Evolutionary conservation across 2,113 vertebrate species (phyloP).

Genomic region (Pleuronectes platessa): DNA sequence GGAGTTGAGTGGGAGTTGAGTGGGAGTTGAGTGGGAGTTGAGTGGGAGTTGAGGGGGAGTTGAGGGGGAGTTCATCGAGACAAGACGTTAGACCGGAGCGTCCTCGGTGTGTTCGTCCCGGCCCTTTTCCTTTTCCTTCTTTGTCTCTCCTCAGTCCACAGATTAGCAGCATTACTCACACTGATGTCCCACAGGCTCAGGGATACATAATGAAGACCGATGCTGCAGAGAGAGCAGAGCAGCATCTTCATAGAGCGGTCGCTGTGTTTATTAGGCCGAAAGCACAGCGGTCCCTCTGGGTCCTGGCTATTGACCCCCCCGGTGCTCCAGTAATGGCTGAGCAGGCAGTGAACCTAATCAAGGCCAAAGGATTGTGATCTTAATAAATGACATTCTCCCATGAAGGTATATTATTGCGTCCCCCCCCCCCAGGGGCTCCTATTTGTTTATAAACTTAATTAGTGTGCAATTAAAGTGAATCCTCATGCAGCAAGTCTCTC

Average conservation of each 20-base stretch:
- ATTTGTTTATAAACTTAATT: slow-evolving; percentile 79
- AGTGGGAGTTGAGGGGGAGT: slow-evolving; percentile 44
- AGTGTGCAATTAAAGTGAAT: slow-evolving; percentile 57
- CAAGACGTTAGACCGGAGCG: slow-evolving; percentile 41
- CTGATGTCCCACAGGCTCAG: slow-evolving; percentile 41
- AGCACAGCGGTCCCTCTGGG: slow-evolving; percentile 26
- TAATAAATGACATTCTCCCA: slow-evolving; percentile 58
- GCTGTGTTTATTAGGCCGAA: slow-evolving; percentile 53
- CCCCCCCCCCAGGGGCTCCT: slow-evolving; percentile 49
- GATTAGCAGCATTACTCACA: slow-evolving; percentile 63
- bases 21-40: slow-evolving; percentile 48
- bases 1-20: slow-evolving; percentile 48
- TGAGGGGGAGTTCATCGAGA: slow-evolving; percentile 37
- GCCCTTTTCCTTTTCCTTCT: slow-evolving; percentile 20
- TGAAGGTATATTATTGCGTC: slow-evolving; percentile 53
- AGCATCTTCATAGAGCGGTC: slow-evolving; percentile 53
- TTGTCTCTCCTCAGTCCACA: slow-evolving; percentile 33
- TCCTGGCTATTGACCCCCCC: slow-evolving; percentile 49
- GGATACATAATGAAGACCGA: slow-evolving; percentile 64
- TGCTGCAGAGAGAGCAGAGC: slow-evolving; percentile 27
- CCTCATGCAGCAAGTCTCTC: slow-evolving; percentile 43
- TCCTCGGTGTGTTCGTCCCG: neutral
- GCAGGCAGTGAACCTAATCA: slow-evolving; percentile 55
- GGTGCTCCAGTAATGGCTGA: slow-evolving; percentile 54
- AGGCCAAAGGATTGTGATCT: slow-evolving; percentile 62